Conservation (phyloP, 2,797 vertebrate genomes). For the Epinephelus coioides region DNA sequence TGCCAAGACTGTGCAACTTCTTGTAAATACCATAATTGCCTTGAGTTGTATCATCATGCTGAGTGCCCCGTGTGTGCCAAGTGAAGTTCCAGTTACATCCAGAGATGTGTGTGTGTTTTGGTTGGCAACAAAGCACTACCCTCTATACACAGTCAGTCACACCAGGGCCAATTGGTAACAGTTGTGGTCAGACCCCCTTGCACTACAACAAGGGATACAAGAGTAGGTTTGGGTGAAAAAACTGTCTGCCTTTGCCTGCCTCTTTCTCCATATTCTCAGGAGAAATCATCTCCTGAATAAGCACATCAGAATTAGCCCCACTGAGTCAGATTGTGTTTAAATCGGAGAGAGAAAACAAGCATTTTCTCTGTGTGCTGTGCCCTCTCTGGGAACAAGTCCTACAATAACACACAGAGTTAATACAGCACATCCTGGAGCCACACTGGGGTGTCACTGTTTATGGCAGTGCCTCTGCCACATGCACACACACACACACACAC, state of each 20-base stretch:
- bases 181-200: constrained; percentile 68
- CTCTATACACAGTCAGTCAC: constrained; percentile 77
- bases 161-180: constrained; percentile 88
- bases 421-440: constrained; percentile 67
- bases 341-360: constrained; percentile 84
- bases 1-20: constrained; percentile 74
- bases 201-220: constrained; percentile 53
- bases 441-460: constrained; percentile 67
- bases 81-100: constrained; percentile 87
- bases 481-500: constrained; percentile 29
- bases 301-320: constrained; percentile 89
- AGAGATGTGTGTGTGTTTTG: constrained; percentile 89
- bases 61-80: constrained; percentile 87
- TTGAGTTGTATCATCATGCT: constrained; percentile 86
- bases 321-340: constrained; percentile 85
- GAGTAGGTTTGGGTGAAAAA: constrained; percentile 41
- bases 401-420: constrained; percentile 81
- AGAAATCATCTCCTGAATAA: constrained; percentile 93
- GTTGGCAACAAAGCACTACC: constrained; percentile 87
- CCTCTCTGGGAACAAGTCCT: constrained; percentile 80
- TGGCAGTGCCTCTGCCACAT: constrained; percentile 52
- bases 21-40: constrained; percentile 89
- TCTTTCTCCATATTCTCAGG: constrained; percentile 77
- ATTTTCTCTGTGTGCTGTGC: constrained; percentile 69
- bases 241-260: constrained; percentile 31